A percentile compares a stretch with the other conserved stretches of the same genome.
Evolutionary conservation across 2,797 vertebrate species (phyloP).

Genomic region (Darevskia nairensis): DNA sequence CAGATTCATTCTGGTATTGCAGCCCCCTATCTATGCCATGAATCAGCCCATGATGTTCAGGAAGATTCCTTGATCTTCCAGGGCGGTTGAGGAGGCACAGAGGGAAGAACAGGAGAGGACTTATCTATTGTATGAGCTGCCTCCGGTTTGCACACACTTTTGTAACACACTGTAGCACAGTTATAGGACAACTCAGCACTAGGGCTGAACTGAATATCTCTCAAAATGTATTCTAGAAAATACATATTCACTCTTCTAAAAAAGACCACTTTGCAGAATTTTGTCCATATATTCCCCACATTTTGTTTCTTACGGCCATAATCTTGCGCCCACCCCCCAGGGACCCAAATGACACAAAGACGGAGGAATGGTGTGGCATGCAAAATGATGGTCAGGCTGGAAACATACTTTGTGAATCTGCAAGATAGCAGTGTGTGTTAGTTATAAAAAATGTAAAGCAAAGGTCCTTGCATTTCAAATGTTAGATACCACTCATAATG

Average conservation of each 20-base stretch:
- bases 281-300: too few species aligned
- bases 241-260: too few species aligned
- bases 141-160: not conserved
- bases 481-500: not conserved
- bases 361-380: too few species aligned
- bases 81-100: not conserved
- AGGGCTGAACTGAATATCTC: too few species aligned
- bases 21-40: not conserved
- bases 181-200: not conserved
- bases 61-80: not conserved
- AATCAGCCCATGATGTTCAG: not conserved
- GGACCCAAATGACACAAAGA: too few species aligned
- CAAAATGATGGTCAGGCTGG: too few species aligned
- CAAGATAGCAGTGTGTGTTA: not conserved
- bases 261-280: too few species aligned
- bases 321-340: too few species aligned
- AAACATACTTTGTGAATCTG: too few species aligned
- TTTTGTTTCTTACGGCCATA: too few species aligned
- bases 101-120: not conserved
- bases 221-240: too few species aligned
- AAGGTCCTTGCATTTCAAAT: too few species aligned
- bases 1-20: not conserved
- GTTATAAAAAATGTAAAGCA: not conserved
- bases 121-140: not conserved
- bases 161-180: not conserved